Percentiles rank a stretch among this genome's conserved stretches.
Evolutionary conservation across 2,888 invertebrate genomes (phyloP).

Genomic region (Horisme vitalbata): DNA sequence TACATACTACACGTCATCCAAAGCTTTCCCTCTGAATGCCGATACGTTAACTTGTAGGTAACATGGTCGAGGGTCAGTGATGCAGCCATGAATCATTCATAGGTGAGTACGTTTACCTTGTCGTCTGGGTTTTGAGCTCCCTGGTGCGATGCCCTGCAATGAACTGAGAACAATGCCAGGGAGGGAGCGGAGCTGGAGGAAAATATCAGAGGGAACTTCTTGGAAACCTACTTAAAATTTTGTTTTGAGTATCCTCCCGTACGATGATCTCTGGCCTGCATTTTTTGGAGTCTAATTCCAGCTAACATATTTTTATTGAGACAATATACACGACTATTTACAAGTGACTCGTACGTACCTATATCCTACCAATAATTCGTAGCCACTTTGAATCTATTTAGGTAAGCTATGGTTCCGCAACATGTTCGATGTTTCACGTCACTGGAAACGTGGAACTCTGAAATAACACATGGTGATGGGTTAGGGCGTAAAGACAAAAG

Average conservation of each 20-base stretch:
- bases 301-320: too few relatives aligned
- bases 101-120: constrained; percentile 63
- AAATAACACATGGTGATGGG: too few relatives aligned
- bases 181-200: neutral
- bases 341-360: too few relatives aligned
- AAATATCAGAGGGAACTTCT: constrained; percentile 3
- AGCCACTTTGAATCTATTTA: too few relatives aligned
- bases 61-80: constrained; percentile 54
- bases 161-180: constrained; percentile 15
- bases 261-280: neutral
- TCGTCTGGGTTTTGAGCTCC: constrained; percentile 60
- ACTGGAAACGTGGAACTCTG: too few relatives aligned
- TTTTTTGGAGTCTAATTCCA: too few relatives aligned
- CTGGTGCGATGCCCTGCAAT: constrained; percentile 44
- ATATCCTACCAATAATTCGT: too few relatives aligned
- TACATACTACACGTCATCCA: constrained; percentile 23
- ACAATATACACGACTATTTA: too few relatives aligned
- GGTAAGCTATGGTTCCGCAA: too few relatives aligned
- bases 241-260: neutral
- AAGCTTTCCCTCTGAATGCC: constrained; percentile 23
- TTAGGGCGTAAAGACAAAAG: too few relatives aligned
- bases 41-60: constrained; percentile 34
- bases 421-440: too few relatives aligned
- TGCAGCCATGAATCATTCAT: constrained; percentile 69
- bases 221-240: neutral